phyloP scores from a whole-genome alignment of 2,113 vertebrate species.

The Calidris pygmaea region DNA sequence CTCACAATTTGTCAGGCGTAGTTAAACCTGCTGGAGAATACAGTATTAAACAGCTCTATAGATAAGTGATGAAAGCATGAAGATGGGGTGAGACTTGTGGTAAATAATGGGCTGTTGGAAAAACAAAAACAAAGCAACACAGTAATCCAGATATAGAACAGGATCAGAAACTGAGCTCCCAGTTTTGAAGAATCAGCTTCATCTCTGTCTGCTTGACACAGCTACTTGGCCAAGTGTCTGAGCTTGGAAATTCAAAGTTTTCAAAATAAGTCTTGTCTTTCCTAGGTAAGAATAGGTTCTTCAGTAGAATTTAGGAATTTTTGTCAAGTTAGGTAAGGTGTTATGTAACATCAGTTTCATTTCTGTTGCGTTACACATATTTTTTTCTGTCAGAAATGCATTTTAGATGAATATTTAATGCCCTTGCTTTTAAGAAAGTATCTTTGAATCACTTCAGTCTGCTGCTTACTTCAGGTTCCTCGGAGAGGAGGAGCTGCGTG shows the following conservation, averaged over 20 bases:
- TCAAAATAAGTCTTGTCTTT: neutral
- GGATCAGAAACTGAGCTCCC: neutral
- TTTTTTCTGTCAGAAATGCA: neutral
- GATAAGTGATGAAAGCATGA: neutral
- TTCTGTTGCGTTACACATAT: neutral
- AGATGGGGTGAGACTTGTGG: neutral
- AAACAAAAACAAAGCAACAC: neutral
- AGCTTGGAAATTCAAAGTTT: neutral
- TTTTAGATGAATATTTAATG: conserved; percentile 33
- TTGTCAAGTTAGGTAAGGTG: neutral
- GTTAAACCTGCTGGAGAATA: neutral
- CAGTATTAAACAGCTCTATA: neutral
- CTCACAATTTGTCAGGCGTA: neutral
- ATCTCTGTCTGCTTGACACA: neutral
- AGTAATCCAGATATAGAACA: neutral
- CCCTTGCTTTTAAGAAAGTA: neutral
- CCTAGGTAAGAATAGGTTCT: neutral
- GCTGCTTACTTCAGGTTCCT: neutral
- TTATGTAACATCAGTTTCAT: neutral
- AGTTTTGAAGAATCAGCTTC: neutral
- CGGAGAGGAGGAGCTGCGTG: neutral
- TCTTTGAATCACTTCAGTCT: neutral
- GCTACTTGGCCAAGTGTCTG: neutral
- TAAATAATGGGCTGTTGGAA: neutral
- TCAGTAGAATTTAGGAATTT: neutral